These are phyloP conservation scores for Dromas ardeola DNA, from an alignment of 2,113 vertebrate genomes.

Conservation along the genomic window DNA sequence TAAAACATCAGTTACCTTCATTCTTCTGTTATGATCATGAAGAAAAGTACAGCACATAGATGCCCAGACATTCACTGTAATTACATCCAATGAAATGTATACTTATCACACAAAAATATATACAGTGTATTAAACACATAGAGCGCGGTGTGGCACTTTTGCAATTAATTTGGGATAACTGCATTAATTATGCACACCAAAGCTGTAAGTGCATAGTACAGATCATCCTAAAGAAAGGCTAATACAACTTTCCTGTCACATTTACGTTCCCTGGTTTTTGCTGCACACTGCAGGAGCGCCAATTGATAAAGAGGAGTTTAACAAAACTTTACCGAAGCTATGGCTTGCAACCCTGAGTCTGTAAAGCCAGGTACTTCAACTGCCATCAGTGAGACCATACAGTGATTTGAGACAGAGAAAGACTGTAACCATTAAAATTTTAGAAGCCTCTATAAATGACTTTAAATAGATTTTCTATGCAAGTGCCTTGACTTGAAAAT, in stretches of 20 bases:
- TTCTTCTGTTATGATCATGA: background rate
- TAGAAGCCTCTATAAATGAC: conserved; percentile 23
- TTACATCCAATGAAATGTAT: background rate
- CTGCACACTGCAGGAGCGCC: background rate
- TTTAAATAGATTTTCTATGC: conserved; percentile 1
- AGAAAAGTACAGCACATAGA: background rate
- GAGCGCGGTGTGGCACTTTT: background rate
- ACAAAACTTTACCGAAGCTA: background rate
- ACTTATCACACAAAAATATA: background rate
- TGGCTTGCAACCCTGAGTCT: background rate
- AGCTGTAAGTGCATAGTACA: background rate
- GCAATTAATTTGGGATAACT: background rate
- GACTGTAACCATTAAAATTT: conserved; percentile 2
- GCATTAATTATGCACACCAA: background rate
- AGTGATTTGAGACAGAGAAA: background rate
- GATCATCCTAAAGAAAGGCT: background rate
- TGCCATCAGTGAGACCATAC: background rate
- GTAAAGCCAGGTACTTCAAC: background rate
- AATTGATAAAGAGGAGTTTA: background rate
- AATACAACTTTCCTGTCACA: background rate
- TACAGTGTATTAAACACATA: background rate
- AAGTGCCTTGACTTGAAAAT: background rate
- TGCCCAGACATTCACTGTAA: background rate
- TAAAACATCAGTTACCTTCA: background rate
- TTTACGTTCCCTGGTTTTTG: background rate